Evolutionary conservation across 2,888 invertebrate species (phyloP).

Genomic region (Colletes collaris): DNA sequence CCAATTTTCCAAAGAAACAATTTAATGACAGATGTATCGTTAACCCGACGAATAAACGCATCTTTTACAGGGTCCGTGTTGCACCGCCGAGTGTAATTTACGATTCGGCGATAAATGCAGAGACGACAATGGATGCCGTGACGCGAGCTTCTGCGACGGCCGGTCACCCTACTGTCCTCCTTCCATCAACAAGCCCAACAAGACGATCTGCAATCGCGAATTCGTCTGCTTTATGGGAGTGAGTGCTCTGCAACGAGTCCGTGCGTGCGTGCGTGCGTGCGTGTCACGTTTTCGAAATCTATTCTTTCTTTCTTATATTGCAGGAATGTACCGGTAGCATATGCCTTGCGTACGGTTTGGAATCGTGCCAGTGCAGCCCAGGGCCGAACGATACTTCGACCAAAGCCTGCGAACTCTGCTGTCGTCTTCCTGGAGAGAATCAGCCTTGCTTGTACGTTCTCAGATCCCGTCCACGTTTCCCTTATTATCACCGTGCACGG

Average conservation of each 20-base stretch:
- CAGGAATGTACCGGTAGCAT: conserved; percentile 99
- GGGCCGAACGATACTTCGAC: conserved; percentile 91
- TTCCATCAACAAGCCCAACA: conserved; percentile 95
- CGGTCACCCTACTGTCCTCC: conserved; percentile 95
- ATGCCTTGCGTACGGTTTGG: conserved; percentile 97
- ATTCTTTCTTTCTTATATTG: conserved; percentile 22
- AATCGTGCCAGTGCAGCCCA: conserved; percentile 96
- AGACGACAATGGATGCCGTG: conserved; percentile 96
- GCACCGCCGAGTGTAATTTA: conserved; percentile 93
- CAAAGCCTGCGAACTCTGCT: conserved; percentile 96
- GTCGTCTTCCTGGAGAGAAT: conserved; percentile 92
- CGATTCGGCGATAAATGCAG: conserved; percentile 95
- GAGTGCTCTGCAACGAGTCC: conserved; percentile 80
- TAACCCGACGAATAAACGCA: not conserved
- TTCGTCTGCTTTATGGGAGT: conserved; percentile 99
- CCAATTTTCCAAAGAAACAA: not conserved
- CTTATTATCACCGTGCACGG: not conserved
- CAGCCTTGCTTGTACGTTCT: conserved; percentile 88
- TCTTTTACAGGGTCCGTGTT: conserved; percentile 93
- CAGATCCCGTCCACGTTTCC: too few relatives aligned
- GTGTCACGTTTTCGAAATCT: not conserved
- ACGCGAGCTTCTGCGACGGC: conserved; percentile 96
- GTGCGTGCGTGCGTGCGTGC: too few relatives aligned
- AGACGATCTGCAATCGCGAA: conserved; percentile 97
- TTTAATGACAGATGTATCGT: too few relatives aligned